phyloP scores from a whole-genome alignment of 2,113 vertebrate species.

The Cromileptes altivelis region DNA sequence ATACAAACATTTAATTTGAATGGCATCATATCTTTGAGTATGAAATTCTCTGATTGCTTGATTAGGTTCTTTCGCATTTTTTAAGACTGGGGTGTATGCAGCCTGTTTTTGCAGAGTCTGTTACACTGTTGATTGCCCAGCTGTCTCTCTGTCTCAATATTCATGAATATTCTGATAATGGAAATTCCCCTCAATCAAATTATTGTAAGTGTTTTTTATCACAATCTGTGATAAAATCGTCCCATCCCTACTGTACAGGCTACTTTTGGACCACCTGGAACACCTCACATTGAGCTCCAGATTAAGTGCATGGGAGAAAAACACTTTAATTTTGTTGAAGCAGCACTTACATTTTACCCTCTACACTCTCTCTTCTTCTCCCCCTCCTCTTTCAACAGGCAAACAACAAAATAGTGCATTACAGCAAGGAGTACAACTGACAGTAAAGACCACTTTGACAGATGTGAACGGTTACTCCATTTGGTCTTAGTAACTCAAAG shows the following conservation, averaged over 20 bases:
- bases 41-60: no score
- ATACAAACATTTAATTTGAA: no score
- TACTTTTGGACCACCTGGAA: neutral
- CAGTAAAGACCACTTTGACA: neutral
- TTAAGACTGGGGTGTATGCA: no score
- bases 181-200: no score
- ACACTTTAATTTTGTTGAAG: neutral
- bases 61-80: no score
- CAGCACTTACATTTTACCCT: slow-evolving; percentile 5
- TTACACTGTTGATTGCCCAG: no score
- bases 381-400: neutral
- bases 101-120: no score
- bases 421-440: neutral
- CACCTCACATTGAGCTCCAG: neutral
- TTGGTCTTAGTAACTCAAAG: slow-evolving; percentile 1
- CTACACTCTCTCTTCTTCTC: neutral
- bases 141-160: no score
- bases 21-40: no score
- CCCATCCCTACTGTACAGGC: neutral
- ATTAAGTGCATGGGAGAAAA: neutral
- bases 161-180: no score
- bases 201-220: no score
- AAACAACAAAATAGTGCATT: slow-evolving; percentile 24
- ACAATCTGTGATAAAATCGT: no score
- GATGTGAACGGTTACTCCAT: neutral